Conservation (phyloP, 2,797 vertebrate genomes). For the Acipenser ruthenus region DNA sequence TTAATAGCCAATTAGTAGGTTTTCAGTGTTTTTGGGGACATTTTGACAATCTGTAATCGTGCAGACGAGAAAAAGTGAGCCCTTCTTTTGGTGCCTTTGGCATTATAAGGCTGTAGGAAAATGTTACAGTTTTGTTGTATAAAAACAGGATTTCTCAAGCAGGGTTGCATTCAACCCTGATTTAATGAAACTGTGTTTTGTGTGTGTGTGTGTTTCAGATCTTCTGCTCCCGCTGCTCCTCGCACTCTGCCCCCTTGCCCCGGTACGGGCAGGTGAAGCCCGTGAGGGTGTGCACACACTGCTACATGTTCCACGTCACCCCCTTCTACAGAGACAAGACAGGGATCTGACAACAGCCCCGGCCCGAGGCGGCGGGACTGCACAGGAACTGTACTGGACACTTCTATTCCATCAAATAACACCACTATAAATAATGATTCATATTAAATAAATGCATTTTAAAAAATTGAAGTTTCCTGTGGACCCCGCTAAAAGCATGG, state of each 20-base stretch:
- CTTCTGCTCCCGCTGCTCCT: slow-evolving; percentile 99
- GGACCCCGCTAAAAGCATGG: slow-evolving; percentile 19
- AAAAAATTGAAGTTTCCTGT: slow-evolving; percentile 15
- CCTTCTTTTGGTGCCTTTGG: no score
- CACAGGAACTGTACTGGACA: neutral
- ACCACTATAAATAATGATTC: neutral
- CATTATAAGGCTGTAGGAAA: no score
- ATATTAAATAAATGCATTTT: slow-evolving; percentile 8
- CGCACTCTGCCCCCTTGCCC: slow-evolving; percentile 91
- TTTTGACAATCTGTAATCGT: no score
- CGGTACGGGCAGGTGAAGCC: slow-evolving; percentile 94
- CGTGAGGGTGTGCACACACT: slow-evolving; percentile 94
- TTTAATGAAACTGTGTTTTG: neutral
- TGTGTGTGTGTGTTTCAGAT: slow-evolving; percentile 67
- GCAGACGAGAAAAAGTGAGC: no score
- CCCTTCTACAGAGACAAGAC: slow-evolving; percentile 88
- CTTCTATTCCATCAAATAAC: neutral
- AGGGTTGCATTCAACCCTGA: no score
- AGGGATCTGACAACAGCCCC: slow-evolving; percentile 41
- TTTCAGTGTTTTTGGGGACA: no score
- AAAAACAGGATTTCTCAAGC: no score
- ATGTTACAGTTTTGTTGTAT: no score
- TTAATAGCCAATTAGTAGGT: no score
- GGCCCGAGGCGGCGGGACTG: slow-evolving; percentile 42
- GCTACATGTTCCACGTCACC: slow-evolving; percentile 97